Evolutionary conservation across 1,140 invertebrate species (phyloP), one percentile per base, ranked within the genome.

Genomic region (Melanaphis sacchari): DNA sequence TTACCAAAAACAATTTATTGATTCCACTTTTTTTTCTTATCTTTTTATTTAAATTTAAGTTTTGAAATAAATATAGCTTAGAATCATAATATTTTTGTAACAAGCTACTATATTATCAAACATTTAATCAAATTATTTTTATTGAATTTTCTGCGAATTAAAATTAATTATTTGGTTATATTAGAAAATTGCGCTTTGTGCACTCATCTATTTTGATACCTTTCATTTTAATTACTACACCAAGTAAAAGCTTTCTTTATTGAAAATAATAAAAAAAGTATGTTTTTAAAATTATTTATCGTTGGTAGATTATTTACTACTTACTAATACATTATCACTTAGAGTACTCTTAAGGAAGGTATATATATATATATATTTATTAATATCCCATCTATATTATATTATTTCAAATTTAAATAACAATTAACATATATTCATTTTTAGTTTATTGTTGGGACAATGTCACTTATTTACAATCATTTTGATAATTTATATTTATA

Each of bases 241-340:
- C 24, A 26, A 89, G 49, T 89, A 89, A 46, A 87, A 87, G n/a
- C 31, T 89, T 89, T 54, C 54, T 40, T 46, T 46, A 5, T 87
- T 54, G 9, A 89, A 49, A 89, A 89, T 52, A 89, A 89, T 38
- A 22, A 54, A 54, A 54, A 46, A 54, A 38, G 40, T 7, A 26
- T 26, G 1, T 7, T 24, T 52, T 89, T 89, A 40, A 54, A 88
- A 89, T 89, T 54, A 54, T 18, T 36, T 54, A 40, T 46, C 49
- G 22, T 38, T 38, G 36, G 49, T 1, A 40, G 7, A 52, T 36
- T 49, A 1, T 89, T 89, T 54, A 38, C 1, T 31, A 31, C 11
- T 38, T 31, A 38, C 54, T 87, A 87, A n/a, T 38, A 11, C 5
- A 52, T 49, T 21, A 89, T 38, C 7, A 38, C 40, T 52, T 87